Conservation (phyloP, 2,797 vertebrate genomes). For the Galaxias olidus region DNA sequence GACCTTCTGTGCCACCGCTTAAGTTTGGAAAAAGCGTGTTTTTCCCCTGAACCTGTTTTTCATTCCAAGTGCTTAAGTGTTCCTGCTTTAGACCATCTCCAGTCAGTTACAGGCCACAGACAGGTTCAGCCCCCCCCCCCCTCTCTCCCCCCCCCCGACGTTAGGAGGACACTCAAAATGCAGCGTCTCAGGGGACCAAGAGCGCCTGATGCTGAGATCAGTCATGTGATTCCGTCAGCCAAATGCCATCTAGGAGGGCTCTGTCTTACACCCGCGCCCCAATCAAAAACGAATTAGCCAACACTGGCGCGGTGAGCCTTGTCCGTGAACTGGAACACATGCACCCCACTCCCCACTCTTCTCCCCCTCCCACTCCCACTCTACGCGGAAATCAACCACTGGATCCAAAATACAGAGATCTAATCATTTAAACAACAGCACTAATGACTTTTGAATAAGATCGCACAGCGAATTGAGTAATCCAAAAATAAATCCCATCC, state of each 20-base stretch:
- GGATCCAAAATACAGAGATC: conserved; percentile 78
- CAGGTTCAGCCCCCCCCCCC: conserved; percentile 2
- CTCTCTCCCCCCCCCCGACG: no score
- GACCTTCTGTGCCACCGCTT: no score
- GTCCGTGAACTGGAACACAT: conserved; percentile 75
- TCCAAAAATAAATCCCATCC: conserved; percentile 72
- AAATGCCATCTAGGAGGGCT: conserved; percentile 65
- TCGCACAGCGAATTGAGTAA: conserved; percentile 76
- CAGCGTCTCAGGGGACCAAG: not conserved
- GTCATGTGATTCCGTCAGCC: conserved; percentile 40
- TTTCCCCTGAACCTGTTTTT: no score
- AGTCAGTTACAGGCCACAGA: not conserved
- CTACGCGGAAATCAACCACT: conserved; percentile 70
- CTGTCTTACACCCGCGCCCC: conserved; percentile 71
- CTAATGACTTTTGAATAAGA: conserved; percentile 83
- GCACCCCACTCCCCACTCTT: conserved; percentile 42
- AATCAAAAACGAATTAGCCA: conserved; percentile 82
- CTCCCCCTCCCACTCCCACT: conserved; percentile 50
- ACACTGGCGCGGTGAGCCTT: conserved; percentile 71
- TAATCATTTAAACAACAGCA: conserved; percentile 74
- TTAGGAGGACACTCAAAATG: not conserved
- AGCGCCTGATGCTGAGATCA: conserved; percentile 1
- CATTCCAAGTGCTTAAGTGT: no score
- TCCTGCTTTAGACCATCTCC: no score
- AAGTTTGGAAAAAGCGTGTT: no score